These are phyloP conservation scores for Steromphala cineraria DNA, from an alignment of 2,888 invertebrate genomes.

Conservation along the genomic window DNA sequence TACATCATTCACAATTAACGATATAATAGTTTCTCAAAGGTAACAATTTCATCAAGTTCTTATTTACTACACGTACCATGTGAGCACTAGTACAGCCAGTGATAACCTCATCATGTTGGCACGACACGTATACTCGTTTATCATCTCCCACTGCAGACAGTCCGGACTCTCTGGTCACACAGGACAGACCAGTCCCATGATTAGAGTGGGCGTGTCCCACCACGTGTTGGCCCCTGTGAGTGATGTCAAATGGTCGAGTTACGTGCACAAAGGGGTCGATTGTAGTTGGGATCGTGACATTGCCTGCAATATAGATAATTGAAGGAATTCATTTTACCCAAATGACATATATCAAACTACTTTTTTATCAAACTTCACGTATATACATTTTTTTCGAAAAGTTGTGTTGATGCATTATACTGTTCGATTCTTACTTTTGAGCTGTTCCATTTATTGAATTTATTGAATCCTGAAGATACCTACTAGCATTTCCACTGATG, in stretches of 20 bases:
- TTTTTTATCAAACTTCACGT: too few relatives aligned
- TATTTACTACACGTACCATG: background rate
- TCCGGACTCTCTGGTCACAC: constrained; percentile 33
- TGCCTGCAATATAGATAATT: too few relatives aligned
- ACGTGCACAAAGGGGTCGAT: constrained; percentile 28
- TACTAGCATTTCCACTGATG: constrained; percentile 32
- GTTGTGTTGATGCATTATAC: too few relatives aligned
- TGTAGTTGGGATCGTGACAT: background rate
- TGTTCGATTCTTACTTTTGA: too few relatives aligned
- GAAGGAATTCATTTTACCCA: too few relatives aligned
- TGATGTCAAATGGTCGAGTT: constrained; percentile 26
- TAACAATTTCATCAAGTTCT: too few relatives aligned
- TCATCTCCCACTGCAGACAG: constrained; percentile 39
- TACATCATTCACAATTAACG: too few relatives aligned
- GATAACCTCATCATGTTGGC: constrained; percentile 33
- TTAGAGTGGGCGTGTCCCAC: constrained; percentile 24
- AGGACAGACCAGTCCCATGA: constrained; percentile 20
- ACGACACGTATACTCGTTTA: constrained; percentile 26
- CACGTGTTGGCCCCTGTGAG: constrained; percentile 29
- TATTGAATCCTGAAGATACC: too few relatives aligned
- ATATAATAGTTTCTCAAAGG: too few relatives aligned
- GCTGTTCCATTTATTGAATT: too few relatives aligned
- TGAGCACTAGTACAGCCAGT: constrained; percentile 37
- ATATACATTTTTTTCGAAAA: too few relatives aligned
- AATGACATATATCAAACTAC: too few relatives aligned